Evolutionary conservation across 2,797 vertebrate genomes (phyloP).

Genomic region (Sebastes itinus): DNA sequence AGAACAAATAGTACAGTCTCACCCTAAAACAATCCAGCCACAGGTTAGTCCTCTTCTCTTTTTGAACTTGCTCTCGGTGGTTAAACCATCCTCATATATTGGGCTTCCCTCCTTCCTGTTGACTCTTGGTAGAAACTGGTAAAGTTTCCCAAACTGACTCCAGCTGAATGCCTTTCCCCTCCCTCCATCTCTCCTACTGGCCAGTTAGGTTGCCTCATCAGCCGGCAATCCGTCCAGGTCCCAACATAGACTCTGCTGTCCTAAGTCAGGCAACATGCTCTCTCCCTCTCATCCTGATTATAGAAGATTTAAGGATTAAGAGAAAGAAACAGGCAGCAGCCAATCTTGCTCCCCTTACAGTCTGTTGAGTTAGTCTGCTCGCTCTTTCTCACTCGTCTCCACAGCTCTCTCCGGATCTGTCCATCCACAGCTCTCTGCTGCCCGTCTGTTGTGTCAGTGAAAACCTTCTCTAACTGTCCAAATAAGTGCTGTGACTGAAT

Average conservation of each 20-base stretch:
- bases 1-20: slow-evolving; percentile 47
- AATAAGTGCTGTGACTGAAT: slow-evolving; percentile 49
- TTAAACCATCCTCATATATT: slow-evolving; percentile 57
- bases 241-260: slow-evolving; percentile 75
- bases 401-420: slow-evolving; percentile 38
- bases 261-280: slow-evolving; percentile 80
- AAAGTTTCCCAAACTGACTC: slow-evolving; percentile 46
- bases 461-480: slow-evolving; percentile 40
- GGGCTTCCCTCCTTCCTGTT: slow-evolving; percentile 40
- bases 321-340: slow-evolving; percentile 74
- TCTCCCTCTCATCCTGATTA: slow-evolving; percentile 84
- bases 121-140: slow-evolving; percentile 41
- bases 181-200: slow-evolving; percentile 56
- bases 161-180: slow-evolving; percentile 48
- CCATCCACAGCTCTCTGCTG: slow-evolving; percentile 48
- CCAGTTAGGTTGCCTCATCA: slow-evolving; percentile 65
- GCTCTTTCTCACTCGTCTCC: slow-evolving; percentile 27
- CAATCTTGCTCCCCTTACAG: slow-evolving; percentile 61
- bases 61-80: background rate
- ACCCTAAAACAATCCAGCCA: slow-evolving; percentile 65
- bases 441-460: slow-evolving; percentile 67
- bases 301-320: slow-evolving; percentile 86
- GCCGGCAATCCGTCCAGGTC: slow-evolving; percentile 63
- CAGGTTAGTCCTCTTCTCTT: slow-evolving; percentile 39
- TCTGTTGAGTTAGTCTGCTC: slow-evolving; percentile 47